These are phyloP conservation scores for Rhabdomys pumilio DNA, from an alignment of 2,797 vertebrate genomes.

Conservation along the genomic window DNA sequence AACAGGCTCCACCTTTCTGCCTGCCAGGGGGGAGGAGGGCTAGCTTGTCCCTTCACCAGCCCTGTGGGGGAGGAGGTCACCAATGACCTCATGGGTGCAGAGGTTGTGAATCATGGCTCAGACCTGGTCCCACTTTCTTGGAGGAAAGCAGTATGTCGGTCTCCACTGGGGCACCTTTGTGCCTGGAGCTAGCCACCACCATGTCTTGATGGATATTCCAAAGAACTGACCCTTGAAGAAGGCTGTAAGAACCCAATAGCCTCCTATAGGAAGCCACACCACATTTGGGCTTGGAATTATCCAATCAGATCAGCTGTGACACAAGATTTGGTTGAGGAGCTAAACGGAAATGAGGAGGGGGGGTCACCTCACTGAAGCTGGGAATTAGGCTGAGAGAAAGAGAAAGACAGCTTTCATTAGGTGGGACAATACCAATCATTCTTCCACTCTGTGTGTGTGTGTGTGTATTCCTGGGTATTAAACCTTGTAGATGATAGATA, in stretches of 20 bases:
- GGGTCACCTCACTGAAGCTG: rapidly evolving
- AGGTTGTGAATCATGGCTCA: slow-evolving; percentile 51
- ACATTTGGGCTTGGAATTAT: not conserved
- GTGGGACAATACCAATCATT: not conserved
- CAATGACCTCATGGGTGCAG: slow-evolving; percentile 74
- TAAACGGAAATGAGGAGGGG: not conserved
- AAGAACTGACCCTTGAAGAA: not conserved
- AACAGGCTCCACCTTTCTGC: slow-evolving; percentile 49
- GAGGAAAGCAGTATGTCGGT: not conserved
- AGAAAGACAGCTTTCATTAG: not conserved
- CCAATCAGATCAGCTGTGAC: not conserved
- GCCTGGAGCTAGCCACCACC: not conserved
- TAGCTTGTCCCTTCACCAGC: not conserved
- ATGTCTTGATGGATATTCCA: not conserved
- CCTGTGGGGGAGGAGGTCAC: not conserved
- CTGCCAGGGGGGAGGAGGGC: not conserved
- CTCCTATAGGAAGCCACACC: not conserved
- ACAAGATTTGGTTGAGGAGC: not conserved
- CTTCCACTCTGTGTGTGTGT: not conserved
- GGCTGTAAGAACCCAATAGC: rapidly evolving
- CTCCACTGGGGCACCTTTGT: not conserved
- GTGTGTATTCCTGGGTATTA: not conserved
- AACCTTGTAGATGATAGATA: not conserved
- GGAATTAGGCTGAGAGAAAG: not conserved
- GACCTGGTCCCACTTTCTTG: not conserved